These are phyloP conservation scores for Hermatobates lingyangjiaoensis DNA, from an alignment of 1,140 invertebrate genomes.

Conservation along the genomic window DNA sequence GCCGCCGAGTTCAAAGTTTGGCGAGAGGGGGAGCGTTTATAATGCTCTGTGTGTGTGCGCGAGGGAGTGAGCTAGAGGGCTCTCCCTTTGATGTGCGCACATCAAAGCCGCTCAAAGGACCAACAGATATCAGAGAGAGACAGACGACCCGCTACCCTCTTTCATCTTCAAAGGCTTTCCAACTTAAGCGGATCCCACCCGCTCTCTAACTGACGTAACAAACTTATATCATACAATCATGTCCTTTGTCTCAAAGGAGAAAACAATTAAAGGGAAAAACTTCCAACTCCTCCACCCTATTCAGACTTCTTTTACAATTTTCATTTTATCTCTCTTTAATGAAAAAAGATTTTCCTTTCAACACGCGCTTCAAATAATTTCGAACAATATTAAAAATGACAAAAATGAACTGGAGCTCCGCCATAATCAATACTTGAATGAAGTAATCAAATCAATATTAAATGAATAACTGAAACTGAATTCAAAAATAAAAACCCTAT, in stretches of 20 bases:
- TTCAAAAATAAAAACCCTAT: no score
- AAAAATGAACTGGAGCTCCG: no score
- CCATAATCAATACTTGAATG: no score
- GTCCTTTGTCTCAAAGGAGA: conserved; percentile 16
- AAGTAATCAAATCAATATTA: no score
- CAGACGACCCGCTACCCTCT: conserved; percentile 10
- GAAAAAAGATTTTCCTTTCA: no score
- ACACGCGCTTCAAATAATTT: no score
- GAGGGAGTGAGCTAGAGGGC: conserved; percentile 3
- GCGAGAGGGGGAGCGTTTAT: conserved; percentile 18
- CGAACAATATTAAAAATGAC: no score
- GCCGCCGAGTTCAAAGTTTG: conserved; percentile 15
- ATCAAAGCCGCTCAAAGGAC: conserved; percentile 18
- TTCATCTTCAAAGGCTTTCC: conserved; percentile 14
- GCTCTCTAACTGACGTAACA: conserved; percentile 12
- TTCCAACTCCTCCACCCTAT: no score
- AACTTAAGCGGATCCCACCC: conserved; percentile 14
- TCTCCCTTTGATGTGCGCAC: conserved; percentile 15
- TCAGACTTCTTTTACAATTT: no score
- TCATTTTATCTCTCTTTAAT: no score
- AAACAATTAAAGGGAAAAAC: conserved; percentile 15
- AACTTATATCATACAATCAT: conserved; percentile 17
- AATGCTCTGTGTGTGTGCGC: conserved; percentile 15
- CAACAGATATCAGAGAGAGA: conserved; percentile 18
- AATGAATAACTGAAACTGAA: no score